phyloP scores from a whole-genome alignment of 2,888 invertebrate genomes.

The Melanchra persicariae region DNA sequence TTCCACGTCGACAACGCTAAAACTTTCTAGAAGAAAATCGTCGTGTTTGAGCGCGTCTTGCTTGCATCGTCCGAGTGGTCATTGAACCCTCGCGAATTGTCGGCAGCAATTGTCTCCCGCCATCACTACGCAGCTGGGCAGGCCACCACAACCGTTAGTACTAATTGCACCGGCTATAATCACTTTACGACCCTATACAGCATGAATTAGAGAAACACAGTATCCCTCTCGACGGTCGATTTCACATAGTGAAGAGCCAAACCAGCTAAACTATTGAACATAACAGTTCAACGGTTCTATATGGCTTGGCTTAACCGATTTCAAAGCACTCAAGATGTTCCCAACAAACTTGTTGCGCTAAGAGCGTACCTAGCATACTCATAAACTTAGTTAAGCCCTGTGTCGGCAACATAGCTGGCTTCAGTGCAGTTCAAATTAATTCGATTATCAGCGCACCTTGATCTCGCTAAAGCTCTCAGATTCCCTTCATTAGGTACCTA shows the following conservation, averaged over 20 bases:
- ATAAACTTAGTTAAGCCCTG: slow-evolving; percentile 89
- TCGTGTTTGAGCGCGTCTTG: slow-evolving; percentile 68
- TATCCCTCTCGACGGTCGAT: slow-evolving; percentile 46
- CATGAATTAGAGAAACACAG: slow-evolving; percentile 56
- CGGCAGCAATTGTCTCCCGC: slow-evolving; percentile 82
- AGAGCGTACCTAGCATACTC: slow-evolving; percentile 87
- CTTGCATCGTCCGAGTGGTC: slow-evolving; percentile 77
- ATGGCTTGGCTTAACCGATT: slow-evolving; percentile 84
- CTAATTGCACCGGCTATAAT: slow-evolving; percentile 81
- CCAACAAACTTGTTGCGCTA: slow-evolving; percentile 88
- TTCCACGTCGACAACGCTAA: slow-evolving; percentile 54
- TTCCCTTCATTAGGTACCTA: slow-evolving; percentile 81
- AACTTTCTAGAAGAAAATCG: slow-evolving; percentile 72
- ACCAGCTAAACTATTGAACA: slow-evolving; percentile 77
- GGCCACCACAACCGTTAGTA: slow-evolving; percentile 76
- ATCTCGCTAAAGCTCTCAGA: slow-evolving; percentile 83
- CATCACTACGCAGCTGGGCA: slow-evolving; percentile 79
- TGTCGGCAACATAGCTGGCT: slow-evolving; percentile 85
- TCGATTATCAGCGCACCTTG: slow-evolving; percentile 89
- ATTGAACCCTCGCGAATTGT: slow-evolving; percentile 84
- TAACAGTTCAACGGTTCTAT: slow-evolving; percentile 73
- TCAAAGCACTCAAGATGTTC: slow-evolving; percentile 88
- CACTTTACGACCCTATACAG: slow-evolving; percentile 79
- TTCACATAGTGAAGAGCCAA: slow-evolving; percentile 66
- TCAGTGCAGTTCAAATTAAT: slow-evolving; percentile 87